Base-by-base conservation (phyloP, 2,888 invertebrate genomes). In the Rhopalosiphum nymphaeae region DNA sequence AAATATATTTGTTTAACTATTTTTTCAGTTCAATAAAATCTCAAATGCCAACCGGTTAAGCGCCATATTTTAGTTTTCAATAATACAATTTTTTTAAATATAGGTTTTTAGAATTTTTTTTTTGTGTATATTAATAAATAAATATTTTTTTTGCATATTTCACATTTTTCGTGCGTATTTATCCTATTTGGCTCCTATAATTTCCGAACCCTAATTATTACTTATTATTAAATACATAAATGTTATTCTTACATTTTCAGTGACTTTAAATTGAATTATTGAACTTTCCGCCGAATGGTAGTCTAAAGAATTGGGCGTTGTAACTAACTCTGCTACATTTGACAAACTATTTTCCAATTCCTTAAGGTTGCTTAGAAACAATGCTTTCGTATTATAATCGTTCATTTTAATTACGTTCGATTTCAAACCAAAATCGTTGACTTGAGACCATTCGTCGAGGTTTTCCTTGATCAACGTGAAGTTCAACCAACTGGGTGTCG, bases 391-490 rank as follows among this genome's bases (percentile, higher is more conserved):
- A 95, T 97, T 97, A 96, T 98, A 98, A 25, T 96, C 96, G 94
- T 96, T 89, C 49, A 67, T 44, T 93, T 92, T 94, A 16, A 85
- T 85, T 2, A 94, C n/a, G 29, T 94, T 94, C 9, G 85, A 56
- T 61, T 67, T 90, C 25, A 94, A 96, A 93, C 96, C 96, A 96
- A 97, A 97, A 96, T 98, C 98, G 95, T 98, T 97, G 0, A 97
- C 97, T 13, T 97, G 97, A 0, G 98, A 96, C 98, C 98, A 99
- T 95, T 98, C 97, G 95, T 97, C 97, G 0, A 97, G 97, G 96
- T 98, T 97, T 95, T 98, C 97, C n/a, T 97, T 97, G 97, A 98
- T 97, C 88, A 99, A 96, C 0, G 97, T 98, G 95, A 98, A 97
- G 96, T 98, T 96, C 93, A 95, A 94, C 56, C 95, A 94, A 49